Conservation (phyloP, 2,113 vertebrate species). For the Casuarius casuarius region DNA sequence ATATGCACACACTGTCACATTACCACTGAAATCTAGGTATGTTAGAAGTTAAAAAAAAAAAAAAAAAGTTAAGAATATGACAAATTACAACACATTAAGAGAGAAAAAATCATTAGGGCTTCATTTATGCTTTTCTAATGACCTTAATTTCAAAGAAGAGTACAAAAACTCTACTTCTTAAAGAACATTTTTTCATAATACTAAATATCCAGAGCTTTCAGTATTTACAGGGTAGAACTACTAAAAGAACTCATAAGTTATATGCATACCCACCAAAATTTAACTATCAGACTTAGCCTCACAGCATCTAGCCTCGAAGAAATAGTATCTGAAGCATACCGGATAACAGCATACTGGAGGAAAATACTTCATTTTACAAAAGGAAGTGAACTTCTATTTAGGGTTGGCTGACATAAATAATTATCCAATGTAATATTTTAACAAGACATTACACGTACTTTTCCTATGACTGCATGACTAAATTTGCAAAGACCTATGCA, state of each 20-base stretch:
- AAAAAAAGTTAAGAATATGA: not conserved
- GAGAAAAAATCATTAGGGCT: not conserved
- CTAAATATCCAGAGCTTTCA: not conserved
- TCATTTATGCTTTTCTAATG: not conserved
- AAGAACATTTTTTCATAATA: not conserved
- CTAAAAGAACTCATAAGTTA: not conserved
- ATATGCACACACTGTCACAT: not conserved
- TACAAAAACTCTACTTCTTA: not conserved
- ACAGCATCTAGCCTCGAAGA: not conserved
- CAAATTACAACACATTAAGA: not conserved
- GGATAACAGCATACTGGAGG: not conserved
- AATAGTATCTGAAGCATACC: not conserved
- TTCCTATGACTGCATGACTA: not conserved
- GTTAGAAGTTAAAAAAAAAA: not conserved
- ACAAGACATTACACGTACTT: not conserved
- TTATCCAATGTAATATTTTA: not conserved
- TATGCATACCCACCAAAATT: not conserved
- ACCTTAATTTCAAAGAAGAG: not conserved
- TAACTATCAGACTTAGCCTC: not conserved
- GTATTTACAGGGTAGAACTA: not conserved
- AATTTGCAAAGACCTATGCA: not conserved
- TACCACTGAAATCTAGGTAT: not conserved
- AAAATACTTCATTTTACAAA: not conserved
- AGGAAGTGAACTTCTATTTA: not conserved
- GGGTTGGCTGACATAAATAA: not conserved